Conservation (phyloP, 2,888 invertebrate species). For the Nephrotoma flavescens region DNA sequence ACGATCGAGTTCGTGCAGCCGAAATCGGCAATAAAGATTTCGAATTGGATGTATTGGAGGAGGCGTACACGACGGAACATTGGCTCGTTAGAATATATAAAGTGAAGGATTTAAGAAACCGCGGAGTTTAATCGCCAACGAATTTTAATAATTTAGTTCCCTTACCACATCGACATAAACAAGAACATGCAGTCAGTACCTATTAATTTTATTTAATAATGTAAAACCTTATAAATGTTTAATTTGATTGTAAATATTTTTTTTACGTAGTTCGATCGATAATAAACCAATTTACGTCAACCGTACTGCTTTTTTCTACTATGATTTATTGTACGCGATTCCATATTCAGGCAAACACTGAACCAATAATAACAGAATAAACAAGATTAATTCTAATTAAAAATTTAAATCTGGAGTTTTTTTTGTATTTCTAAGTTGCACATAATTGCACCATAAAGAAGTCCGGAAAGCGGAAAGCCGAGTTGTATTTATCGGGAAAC, state of each 20-base stretch:
- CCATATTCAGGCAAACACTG: neutral
- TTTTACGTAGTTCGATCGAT: too few species aligned
- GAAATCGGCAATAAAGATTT: conserved; percentile 99
- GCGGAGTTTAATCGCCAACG: conserved; percentile 47
- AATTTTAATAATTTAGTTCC: neutral
- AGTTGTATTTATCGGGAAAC: too few species aligned
- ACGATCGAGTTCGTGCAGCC: conserved; percentile 89
- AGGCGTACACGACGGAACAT: conserved; percentile 98
- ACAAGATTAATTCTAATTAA: neutral
- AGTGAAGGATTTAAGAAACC: conserved; percentile 86
- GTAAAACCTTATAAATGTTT: neutral
- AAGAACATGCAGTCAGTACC: neutral
- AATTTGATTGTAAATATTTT: neutral
- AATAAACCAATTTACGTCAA: neutral
- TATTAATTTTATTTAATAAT: neutral
- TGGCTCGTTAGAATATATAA: conserved; percentile 98
- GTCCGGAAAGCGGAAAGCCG: too few species aligned
- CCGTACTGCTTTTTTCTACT: neutral
- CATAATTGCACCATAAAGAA: too few species aligned
- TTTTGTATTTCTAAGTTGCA: too few species aligned
- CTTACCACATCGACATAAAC: neutral
- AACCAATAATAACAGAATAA: neutral
- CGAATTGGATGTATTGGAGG: conserved; percentile 94
- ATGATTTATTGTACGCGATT: neutral
- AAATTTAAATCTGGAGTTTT: neutral